Evolutionary conservation across 1,140 invertebrate genomes (phyloP), one percentile per base, ranked within the genome.

Genomic region (Zophobas morio): DNA sequence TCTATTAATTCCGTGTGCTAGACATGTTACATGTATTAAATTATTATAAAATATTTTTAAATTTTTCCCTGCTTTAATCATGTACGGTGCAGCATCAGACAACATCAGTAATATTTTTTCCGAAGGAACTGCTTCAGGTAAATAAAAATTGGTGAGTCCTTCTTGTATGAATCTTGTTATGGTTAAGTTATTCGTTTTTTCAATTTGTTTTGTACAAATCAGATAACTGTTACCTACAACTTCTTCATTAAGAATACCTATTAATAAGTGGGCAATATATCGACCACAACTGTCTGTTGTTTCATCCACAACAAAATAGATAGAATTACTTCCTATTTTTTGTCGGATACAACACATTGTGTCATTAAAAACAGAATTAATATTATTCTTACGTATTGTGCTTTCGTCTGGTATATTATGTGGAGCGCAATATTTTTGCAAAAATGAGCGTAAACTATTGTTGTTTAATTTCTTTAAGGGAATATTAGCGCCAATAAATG

Each of bases 11-110:
- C 74, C 75, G 71, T 81, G 74, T 1, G 79, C 79, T 35, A 81
- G 53, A 34, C 78, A 81, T 37, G 70, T 76, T 36, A 51, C 6
- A 42, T 80, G 79, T 37, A 76, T 76, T 54, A 80, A 40, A 35
- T 76, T 76, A n/a, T 1, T 1, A 54, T 80, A 76, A 63, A 80
- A 79, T 34, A 76, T 72, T 79, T 78, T 80, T 75, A 80, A 76
- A 63, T 75, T 66, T 53, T 60, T 32, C 42, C 36, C 72, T 32
- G 47, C 37, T 63, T 78, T 78, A 6, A 78, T 33, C 76, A 78
- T 80, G 66, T 75, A 80, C 2, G 73, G 40, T 32, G 79, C 72
- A 32, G 70, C 79, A 46, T 78, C 72, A 1, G 79, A 72, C 36
- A 77, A 36, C 34, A 79, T 66, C 2, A 75, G 60, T 37, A 79